These are phyloP conservation scores for Peromyscus maniculatus DNA, from an alignment of 2,113 vertebrate genomes.

Conservation along the genomic window DNA sequence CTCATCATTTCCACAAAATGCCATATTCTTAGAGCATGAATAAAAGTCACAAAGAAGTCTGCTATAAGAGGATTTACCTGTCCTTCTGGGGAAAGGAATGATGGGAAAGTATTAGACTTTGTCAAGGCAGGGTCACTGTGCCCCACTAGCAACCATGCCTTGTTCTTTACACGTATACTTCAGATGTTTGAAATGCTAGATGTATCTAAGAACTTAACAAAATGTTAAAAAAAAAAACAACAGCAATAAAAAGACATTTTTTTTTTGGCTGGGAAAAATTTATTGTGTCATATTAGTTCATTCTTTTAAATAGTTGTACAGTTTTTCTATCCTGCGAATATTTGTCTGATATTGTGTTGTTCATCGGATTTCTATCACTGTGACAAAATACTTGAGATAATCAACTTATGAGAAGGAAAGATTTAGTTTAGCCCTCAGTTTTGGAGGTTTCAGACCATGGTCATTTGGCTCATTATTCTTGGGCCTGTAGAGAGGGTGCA, in stretches of 20 bases:
- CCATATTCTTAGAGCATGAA: too few relatives aligned
- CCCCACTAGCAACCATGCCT: not conserved
- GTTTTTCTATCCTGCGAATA: too few relatives aligned
- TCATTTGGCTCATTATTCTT: too few relatives aligned
- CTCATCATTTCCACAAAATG: not conserved
- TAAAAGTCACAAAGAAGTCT: not conserved
- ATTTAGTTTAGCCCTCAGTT: too few relatives aligned
- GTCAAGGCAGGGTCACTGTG: not conserved
- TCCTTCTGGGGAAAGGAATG: not conserved
- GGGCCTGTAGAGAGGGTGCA: too few relatives aligned
- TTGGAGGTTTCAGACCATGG: too few relatives aligned
- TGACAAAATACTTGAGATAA: too few relatives aligned
- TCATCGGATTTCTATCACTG: too few relatives aligned
- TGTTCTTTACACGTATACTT: not conserved
- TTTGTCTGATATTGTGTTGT: too few relatives aligned
- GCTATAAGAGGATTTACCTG: not conserved
- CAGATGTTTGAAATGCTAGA: not conserved
- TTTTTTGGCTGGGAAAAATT: not conserved
- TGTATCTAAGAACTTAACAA: slow-evolving; percentile 10
- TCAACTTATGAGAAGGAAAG: too few relatives aligned
- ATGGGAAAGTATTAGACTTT: not conserved
- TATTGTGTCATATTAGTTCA: not conserved
- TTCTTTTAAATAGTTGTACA: not conserved
- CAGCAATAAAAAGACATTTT: not conserved
- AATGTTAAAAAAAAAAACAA: not conserved